Base-by-base conservation (phyloP, 2,888 invertebrate species). In the Agrotis clavis region DNA sequence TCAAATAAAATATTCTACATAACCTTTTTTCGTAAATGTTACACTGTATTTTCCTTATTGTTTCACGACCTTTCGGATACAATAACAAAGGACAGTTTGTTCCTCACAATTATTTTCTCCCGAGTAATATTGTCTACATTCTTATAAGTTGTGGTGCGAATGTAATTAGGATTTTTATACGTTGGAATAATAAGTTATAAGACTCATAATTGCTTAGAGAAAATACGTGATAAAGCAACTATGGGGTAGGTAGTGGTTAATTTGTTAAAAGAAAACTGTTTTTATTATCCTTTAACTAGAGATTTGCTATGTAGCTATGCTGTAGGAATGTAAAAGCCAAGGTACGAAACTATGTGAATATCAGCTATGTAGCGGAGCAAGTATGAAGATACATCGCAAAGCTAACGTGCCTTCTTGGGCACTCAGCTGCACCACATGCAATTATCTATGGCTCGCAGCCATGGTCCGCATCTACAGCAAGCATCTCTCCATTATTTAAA, bases 21-120 rank as follows among this genome's bases (percentile, higher is more conserved):
- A 48, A 25, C 25, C 9, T 53, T 19, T 70, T 41, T 35, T 19
- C 25, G 25, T 50, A 41, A 61, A 57, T 25, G 47, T 62, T 51
- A 57, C 30, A 35, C 50, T 47, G 47, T 21, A 14, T 41, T 62
- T 74, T 74, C 41, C 74, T 65, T 54, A 60, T 64, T 48, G 30
- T 74, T 54, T 7, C 4, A 19, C 25, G 60, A 30, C 13, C 47
- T 16, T 47, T 57, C 30, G 11, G 18, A 54, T 64, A 48, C 4
- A 74, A 77, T 62, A 77, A 77, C 61, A 77, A 53, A 53, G 30
- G 61, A 62, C 66, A 51, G 51, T 62, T 41, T 57, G 65, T 47
- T 61, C 16, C 21, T 5, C 54, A 41, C 14, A 57, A 63, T 79
- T 74, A 80, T 62, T 80, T 74, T 53, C 47, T 25, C 45, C 48